phyloP scores from a whole-genome alignment of 2,113 vertebrate species.

The Leucosticte australis region DNA sequence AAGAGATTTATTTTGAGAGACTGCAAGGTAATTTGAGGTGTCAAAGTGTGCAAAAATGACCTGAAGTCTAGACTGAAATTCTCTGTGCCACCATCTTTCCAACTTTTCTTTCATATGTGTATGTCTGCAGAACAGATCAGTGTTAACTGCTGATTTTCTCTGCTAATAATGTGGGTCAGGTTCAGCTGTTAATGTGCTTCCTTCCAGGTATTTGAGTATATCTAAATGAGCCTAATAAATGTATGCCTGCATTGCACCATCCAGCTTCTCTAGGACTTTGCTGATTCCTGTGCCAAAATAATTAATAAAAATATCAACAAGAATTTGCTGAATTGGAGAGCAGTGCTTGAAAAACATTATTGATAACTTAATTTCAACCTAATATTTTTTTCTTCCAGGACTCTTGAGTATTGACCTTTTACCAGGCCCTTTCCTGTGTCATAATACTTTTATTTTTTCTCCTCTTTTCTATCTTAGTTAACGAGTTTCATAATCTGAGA shows the following conservation, averaged over 20 bases:
- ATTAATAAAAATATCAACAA: background rate
- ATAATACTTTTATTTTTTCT: background rate
- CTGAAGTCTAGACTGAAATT: background rate
- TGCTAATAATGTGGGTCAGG: background rate
- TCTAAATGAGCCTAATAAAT: background rate
- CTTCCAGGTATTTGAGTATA: background rate
- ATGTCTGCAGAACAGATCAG: background rate
- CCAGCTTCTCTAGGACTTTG: background rate
- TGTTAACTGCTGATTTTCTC: background rate
- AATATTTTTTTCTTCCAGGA: background rate
- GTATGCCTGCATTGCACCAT: background rate
- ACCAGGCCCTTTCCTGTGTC: background rate
- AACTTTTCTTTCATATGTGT: background rate
- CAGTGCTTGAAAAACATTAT: background rate
- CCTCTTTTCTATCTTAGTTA: background rate
- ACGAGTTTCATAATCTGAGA: background rate
- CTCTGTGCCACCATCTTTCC: background rate
- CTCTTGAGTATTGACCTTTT: background rate
- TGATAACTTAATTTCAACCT: background rate
- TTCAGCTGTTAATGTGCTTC: background rate
- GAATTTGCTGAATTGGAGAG: background rate
- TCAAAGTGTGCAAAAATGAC: background rate
- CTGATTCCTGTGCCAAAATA: background rate
- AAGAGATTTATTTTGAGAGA: background rate
- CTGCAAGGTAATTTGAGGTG: background rate